These are phyloP conservation scores for Eudasyphora cyanicolor DNA, from an alignment of 2,888 invertebrate genomes.

Conservation along the genomic window DNA sequence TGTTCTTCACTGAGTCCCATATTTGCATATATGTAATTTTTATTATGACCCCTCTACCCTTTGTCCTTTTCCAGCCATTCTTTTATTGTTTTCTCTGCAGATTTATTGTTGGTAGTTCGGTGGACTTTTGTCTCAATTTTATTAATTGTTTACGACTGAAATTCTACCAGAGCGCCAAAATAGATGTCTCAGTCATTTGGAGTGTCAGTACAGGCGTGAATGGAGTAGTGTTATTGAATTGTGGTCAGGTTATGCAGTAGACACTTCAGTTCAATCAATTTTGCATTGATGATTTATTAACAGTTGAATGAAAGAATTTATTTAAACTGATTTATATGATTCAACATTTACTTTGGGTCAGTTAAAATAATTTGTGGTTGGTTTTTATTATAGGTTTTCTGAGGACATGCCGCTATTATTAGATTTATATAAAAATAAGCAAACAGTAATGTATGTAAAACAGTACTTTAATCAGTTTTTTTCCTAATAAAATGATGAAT, in stretches of 20 bases:
- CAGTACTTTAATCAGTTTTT: too few relatives aligned
- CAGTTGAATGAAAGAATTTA: neutral
- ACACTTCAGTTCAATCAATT: neutral
- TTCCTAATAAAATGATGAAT: too few relatives aligned
- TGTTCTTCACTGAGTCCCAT: neutral
- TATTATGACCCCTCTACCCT: neutral
- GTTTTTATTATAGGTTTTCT: too few relatives aligned
- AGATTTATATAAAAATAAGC: too few relatives aligned
- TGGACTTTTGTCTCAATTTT: conserved; percentile 4
- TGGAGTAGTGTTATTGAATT: conserved; percentile 11
- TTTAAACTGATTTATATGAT: too few relatives aligned
- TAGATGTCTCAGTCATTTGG: neutral
- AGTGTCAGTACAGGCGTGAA: neutral
- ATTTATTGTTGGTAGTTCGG: conserved; percentile 20
- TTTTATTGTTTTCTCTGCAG: conserved; percentile 36
- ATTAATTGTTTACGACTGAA: conserved; percentile 10
- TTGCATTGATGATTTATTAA: conserved; percentile 12
- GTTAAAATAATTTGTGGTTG: too few relatives aligned
- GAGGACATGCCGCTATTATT: too few relatives aligned
- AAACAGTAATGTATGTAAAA: too few relatives aligned
- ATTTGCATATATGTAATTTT: conserved; percentile 32
- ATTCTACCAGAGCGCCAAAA: neutral
- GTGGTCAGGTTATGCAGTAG: neutral
- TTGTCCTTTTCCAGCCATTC: neutral
- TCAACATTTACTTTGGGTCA: too few relatives aligned